Base-by-base conservation (phyloP, 30 jellyfish, hydroid and myxozoan species). In the Turritopsis dohrnii region DNA sequence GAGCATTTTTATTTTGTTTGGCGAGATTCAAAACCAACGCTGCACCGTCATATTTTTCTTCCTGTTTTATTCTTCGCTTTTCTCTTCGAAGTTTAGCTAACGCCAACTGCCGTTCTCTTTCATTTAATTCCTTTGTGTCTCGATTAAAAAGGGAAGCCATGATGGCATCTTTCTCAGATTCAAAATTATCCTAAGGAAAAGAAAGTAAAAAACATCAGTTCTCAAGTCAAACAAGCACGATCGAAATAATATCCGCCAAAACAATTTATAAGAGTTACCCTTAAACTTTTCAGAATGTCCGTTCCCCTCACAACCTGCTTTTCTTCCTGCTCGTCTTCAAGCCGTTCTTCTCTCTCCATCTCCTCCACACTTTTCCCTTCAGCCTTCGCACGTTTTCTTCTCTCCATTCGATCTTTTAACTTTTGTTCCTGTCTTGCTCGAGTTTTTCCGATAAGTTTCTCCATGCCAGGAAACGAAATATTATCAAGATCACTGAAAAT, bases 1-100 rank as follows among this genome's bases (percentile, higher is more conserved):
- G 86, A 23, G 76, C 71, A 66, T 81, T 79, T 71, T 86, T 52
- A 52, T 88, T 84, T 79, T 85, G 84, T 72, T 89, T 80, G 52
- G 98, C 96, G 86, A 93, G 74, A 28, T 76, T 82, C 53, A 93
- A 85, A 7, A 93, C 85, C 28, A 93, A 76, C 16, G 96, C 96
- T 18, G 96, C 98, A 52, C 95, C 92, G 72, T 93, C 96, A 41
- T 83, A 93, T 69, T 88, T 93, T 26, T 93, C 96, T 83, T 93
- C 98, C 71, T 96, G 76, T 77, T 93, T 83, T 19, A 88, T 83
- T 83, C 85, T 85, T 28, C 75, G 85, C 31, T 85, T 71, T 24
- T 93, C 96, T 76, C 96, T 52, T 72, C 96, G 73, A 31, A 93
- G 81, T 53, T 83, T 83, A 41, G 88, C 83, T 52, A 93, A 82